phyloP scores from a whole-genome alignment of 1,140 invertebrate genomes.

The Triops longicaudatus region DNA sequence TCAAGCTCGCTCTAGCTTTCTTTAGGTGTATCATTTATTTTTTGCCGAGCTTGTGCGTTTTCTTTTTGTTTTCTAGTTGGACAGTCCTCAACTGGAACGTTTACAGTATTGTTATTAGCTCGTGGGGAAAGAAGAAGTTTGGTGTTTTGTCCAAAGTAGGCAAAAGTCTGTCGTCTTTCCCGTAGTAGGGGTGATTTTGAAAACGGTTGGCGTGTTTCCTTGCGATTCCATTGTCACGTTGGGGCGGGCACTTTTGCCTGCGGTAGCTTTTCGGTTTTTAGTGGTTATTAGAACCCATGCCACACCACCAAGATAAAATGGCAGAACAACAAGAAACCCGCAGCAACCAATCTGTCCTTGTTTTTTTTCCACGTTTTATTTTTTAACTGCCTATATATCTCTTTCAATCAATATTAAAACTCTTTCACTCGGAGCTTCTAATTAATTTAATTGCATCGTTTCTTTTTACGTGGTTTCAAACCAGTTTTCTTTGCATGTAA shows the following conservation, averaged over 20 bases:
- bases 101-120: no score
- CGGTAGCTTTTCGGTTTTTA: background rate
- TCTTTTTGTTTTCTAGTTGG: no score
- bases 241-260: conserved; percentile 6
- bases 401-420: no score
- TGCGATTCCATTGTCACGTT: conserved; percentile 1
- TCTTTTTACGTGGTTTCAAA: no score
- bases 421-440: no score
- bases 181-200: background rate
- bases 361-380: background rate
- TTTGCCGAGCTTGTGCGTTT: no score
- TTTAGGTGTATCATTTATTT: no score
- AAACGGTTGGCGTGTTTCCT: background rate
- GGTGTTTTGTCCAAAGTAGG: background rate
- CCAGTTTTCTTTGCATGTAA: no score
- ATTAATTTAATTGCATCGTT: no score
- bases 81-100: no score
- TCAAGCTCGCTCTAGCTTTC: no score
- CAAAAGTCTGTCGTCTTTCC: background rate
- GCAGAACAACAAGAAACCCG: background rate
- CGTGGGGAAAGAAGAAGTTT: background rate
- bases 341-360: background rate
- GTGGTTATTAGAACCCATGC: background rate
- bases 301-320: background rate
- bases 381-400: background rate